Evolutionary conservation across 2,797 vertebrate genomes (phyloP), one percentile per base, ranked within the genome.

Genomic region (Chloroceryle amazona): DNA sequence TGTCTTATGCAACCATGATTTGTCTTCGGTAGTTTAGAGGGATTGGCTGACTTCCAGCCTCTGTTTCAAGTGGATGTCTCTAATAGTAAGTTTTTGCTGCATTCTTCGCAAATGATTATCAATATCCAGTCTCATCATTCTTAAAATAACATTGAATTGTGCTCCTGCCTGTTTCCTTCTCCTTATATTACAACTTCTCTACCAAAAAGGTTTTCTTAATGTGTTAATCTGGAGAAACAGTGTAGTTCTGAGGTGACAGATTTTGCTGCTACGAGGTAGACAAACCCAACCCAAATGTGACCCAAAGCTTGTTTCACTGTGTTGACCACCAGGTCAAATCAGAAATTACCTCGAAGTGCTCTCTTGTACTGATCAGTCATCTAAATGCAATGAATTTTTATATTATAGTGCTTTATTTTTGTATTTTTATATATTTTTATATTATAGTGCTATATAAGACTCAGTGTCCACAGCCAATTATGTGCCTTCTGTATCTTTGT

Each of bases 21-120:
- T 96, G 92, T 97, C 37, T 1, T 63, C 23, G 8, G 78, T 75
- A 97, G 91, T 86, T 96, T 94, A 94, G 80, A 67, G 46, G 76
- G 80, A 79, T 97, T 89, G 83, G 95, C 71, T 89, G 84, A 62
- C 79, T 90, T 96, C 94, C 93, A 97, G 86, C 57, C 86, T 97
- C 92, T 95, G 33, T 92, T 94, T 81, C 66, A 93, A 93, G 66
- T 91, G 76, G 58, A 63, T 86, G 42, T 95, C 96, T 96, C 86
- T 60, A 51, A 89, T 93, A 87, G 79, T 93, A 73, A n/a, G 51
- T 65, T 71, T 94, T 93, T 91, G 37, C 39, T 62, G 18, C 55
- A 71, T 80, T 54, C 31, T 88, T 95, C 96, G 76, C 65, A 92
- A 96, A 80, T 35, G 12, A 65, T 93, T 95, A 60, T 44, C 92